Evolutionary conservation across 1,140 invertebrate genomes (phyloP).

Genomic region (Heliconius hewitsoni): DNA sequence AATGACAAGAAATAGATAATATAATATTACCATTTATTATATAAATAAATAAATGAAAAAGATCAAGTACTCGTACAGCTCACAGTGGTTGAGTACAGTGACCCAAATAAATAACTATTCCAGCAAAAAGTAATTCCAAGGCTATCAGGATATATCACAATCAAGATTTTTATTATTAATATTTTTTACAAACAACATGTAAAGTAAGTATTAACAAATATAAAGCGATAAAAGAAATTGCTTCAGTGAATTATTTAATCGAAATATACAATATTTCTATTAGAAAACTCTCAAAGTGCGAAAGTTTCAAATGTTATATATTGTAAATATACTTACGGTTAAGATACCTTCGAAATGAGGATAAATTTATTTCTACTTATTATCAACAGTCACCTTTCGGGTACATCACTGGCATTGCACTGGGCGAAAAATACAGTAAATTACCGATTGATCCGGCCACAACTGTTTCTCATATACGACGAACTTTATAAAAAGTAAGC

Average conservation of each 20-base stretch:
- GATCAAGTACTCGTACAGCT: slow-evolving; percentile 7
- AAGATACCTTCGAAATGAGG: slow-evolving; percentile 27
- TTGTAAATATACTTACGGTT: slow-evolving; percentile 46
- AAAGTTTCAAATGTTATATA: slow-evolving; percentile 17
- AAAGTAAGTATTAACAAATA: neutral
- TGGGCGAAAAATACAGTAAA: slow-evolving; percentile 53
- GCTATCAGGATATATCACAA: slow-evolving; percentile 33
- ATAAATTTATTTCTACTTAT: slow-evolving; percentile 47
- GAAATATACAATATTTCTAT: slow-evolving; percentile 3
- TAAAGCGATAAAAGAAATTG: neutral
- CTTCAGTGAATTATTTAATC: neutral
- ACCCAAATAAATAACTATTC: slow-evolving; percentile 20
- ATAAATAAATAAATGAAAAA: slow-evolving; percentile 26
- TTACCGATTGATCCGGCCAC: slow-evolving; percentile 55
- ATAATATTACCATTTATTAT: slow-evolving; percentile 2
- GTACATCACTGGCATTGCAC: slow-evolving; percentile 53
- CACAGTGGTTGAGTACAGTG: slow-evolving; percentile 17
- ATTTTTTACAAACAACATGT: neutral
- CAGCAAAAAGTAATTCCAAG: slow-evolving; percentile 30
- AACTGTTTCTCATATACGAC: slow-evolving; percentile 42
- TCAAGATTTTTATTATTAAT: neutral
- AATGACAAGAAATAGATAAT: slow-evolving; percentile 1
- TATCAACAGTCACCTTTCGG: slow-evolving; percentile 50
- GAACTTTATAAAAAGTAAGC: slow-evolving; percentile 39
- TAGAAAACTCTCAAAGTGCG: neutral